These are phyloP conservation scores for Andricus curvator DNA, from an alignment of 2,888 invertebrate genomes.

Conservation along the genomic window DNA sequence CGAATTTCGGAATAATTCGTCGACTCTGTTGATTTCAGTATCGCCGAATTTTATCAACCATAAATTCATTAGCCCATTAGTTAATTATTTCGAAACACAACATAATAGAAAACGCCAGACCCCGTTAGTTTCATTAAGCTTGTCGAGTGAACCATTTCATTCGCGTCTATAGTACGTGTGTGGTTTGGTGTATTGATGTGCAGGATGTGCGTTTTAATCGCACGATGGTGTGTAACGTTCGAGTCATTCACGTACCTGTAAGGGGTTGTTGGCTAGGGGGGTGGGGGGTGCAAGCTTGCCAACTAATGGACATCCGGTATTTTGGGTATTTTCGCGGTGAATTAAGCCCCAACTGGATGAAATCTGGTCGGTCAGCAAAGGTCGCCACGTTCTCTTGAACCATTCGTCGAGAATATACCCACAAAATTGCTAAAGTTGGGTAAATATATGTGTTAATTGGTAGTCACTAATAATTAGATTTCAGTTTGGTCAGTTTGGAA, in stretches of 20 bases:
- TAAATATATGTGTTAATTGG: not conserved
- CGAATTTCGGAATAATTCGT: conserved; percentile 1
- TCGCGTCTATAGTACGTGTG: conserved; percentile 8
- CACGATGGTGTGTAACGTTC: conserved; percentile 50
- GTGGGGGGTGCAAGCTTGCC: conserved; percentile 58
- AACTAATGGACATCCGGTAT: conserved; percentile 75
- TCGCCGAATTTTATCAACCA: conserved; percentile 34
- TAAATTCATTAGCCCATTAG: conserved; percentile 65
- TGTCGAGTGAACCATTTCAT: conserved; percentile 44
- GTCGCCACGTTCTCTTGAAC: conserved; percentile 23
- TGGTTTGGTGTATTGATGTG: conserved; percentile 49
- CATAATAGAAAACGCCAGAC: conserved; percentile 68
- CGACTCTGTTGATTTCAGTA: conserved; percentile 1
- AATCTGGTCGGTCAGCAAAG: conserved; percentile 8
- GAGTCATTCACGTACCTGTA: conserved; percentile 57
- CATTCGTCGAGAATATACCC: not conserved
- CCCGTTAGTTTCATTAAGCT: conserved; percentile 62
- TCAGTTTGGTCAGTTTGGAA: not conserved
- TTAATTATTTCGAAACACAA: conserved; percentile 72
- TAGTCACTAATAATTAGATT: conserved; percentile 7
- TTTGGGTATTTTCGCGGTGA: conserved; percentile 66
- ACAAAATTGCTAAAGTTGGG: not conserved
- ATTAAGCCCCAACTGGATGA: conserved; percentile 56
- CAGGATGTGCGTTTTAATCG: conserved; percentile 44
- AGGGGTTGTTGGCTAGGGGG: conserved; percentile 43